Percentiles rank a stretch among this genome's conserved stretches.
Evolutionary conservation across 2,797 vertebrate genomes (phyloP).

Genomic region (Aldrovandia affinis): DNA sequence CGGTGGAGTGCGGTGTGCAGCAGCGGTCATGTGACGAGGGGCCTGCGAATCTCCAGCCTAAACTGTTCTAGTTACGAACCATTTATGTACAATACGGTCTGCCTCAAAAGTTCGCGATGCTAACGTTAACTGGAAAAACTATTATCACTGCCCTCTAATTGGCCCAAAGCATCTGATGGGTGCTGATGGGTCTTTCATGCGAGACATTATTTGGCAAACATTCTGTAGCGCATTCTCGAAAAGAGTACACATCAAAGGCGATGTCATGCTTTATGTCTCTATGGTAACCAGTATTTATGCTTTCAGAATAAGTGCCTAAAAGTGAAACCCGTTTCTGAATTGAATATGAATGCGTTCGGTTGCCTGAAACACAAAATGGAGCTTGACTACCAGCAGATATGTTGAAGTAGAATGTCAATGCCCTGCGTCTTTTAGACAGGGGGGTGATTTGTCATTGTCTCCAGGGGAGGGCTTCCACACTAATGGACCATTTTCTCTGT

Average conservation of each 20-base stretch:
- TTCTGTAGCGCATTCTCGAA: background rate
- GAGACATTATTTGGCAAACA: slow-evolving; percentile 1
- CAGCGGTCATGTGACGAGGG: background rate
- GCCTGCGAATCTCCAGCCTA: background rate
- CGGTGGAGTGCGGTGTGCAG: background rate
- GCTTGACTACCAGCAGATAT: background rate
- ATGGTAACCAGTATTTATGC: slow-evolving; percentile 22
- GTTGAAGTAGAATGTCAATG: background rate
- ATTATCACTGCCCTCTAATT: background rate
- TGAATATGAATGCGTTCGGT: background rate
- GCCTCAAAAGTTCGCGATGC: background rate
- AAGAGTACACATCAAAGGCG: slow-evolving; percentile 7
- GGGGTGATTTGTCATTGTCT: slow-evolving; percentile 8
- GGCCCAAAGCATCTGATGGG: background rate
- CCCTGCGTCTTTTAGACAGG: background rate
- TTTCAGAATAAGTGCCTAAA: slow-evolving; percentile 14
- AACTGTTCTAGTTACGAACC: background rate
- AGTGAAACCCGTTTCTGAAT: slow-evolving; percentile 11
- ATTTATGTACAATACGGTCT: background rate
- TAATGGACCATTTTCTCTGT: background rate
- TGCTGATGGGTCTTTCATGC: too few relatives aligned
- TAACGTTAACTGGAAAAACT: background rate
- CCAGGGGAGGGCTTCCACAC: background rate
- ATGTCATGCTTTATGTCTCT: slow-evolving; percentile 1
- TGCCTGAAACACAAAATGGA: slow-evolving; percentile 14